A percentile compares a stretch with the other conserved stretches of the same genome.
Conservation (phyloP, 2,797 vertebrate species). For the Trachurus trachurus region DNA sequence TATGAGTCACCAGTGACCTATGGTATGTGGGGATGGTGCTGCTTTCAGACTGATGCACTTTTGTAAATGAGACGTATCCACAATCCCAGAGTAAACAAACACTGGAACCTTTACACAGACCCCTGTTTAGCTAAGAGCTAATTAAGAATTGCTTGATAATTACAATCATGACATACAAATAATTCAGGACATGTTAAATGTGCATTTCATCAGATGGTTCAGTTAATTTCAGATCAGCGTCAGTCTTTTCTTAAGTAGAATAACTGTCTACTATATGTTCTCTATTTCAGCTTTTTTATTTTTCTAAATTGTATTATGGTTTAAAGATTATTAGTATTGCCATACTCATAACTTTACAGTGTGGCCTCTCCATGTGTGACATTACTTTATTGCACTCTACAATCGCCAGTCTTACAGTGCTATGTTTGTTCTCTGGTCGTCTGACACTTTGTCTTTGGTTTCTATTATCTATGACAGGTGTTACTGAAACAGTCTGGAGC, state of each 20-base stretch:
- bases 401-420: neutral
- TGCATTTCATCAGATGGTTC: neutral
- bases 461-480: constrained; percentile 58
- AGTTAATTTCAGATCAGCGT: neutral
- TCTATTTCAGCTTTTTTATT: too few species aligned
- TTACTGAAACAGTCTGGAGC: constrained; percentile 40
- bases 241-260: neutral
- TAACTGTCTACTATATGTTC: too few species aligned
- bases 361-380: neutral
- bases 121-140: neutral
- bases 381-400: neutral
- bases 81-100: constrained; percentile 11
- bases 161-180: neutral
- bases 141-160: neutral
- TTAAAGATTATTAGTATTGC: neutral
- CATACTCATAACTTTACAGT: neutral
- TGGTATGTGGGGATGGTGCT: neutral
- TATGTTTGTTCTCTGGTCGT: neutral
- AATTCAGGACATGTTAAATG: neutral
- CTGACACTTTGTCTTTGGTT: constrained; percentile 38
- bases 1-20: too few species aligned
- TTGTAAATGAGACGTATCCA: neutral
- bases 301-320: neutral
- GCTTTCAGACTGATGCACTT: neutral
- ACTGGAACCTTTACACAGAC: neutral